Percentiles rank a stretch among this genome's conserved stretches.
These are phyloP conservation scores for Aleiodes alternator DNA, from an alignment of 2,888 invertebrate species.

Conservation along the genomic window DNA sequence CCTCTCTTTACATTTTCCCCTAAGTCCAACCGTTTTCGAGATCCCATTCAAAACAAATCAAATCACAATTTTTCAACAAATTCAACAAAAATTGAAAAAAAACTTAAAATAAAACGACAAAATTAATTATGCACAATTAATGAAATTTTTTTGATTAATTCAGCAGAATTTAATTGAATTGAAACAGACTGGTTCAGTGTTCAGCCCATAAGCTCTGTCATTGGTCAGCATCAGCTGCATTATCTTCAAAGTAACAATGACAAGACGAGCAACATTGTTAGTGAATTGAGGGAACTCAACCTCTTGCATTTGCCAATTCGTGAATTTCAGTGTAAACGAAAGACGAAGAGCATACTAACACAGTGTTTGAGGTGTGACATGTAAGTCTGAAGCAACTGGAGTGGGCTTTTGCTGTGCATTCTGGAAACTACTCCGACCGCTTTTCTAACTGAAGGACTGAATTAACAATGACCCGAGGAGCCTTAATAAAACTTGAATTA, in stretches of 20 bases:
- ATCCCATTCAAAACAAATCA: too few relatives aligned
- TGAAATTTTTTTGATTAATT: too few relatives aligned
- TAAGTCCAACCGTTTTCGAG: too few relatives aligned
- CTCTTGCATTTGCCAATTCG: background rate
- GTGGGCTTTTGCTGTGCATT: constrained; percentile 3
- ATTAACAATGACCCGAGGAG: constrained; percentile 14
- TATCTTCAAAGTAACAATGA: background rate
- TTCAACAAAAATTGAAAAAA: too few relatives aligned
- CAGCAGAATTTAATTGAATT: too few relatives aligned
- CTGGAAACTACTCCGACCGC: constrained; percentile 11
- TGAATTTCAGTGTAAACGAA: constrained; percentile 24
- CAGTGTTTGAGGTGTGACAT: constrained; percentile 11
- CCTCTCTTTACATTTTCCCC: too few relatives aligned
- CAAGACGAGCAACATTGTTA: background rate
- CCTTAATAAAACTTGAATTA: constrained; percentile 40
- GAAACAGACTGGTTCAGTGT: too few relatives aligned
- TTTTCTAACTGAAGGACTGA: background rate
- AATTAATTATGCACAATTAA: too few relatives aligned
- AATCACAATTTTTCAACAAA: too few relatives aligned
- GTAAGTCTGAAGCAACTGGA: constrained; percentile 27
- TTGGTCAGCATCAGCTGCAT: too few relatives aligned
- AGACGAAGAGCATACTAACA: constrained; percentile 8
- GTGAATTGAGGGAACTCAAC: background rate
- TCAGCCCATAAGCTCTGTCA: too few relatives aligned
- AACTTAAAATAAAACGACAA: too few relatives aligned